Base-by-base conservation (phyloP, 2,888 invertebrate genomes). In the Saturnia japonica region DNA sequence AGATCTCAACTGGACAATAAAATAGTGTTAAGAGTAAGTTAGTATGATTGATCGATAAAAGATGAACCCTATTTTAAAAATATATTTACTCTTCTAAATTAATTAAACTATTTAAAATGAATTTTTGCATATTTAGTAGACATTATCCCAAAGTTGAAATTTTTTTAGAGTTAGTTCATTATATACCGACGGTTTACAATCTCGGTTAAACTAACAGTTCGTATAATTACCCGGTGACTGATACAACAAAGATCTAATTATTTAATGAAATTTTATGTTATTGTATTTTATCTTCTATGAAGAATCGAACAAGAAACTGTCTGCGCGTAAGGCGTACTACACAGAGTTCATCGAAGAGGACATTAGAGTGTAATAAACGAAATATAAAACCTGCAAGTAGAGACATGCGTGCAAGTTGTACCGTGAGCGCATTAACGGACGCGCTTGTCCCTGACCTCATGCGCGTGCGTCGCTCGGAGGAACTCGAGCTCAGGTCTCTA, bases 401-500 rank as follows among this genome's bases (percentile, higher is more conserved):
- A 45, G 68, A 45, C 34, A 47, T 68, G 51, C 54, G 34, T 51
- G 34, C 51, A 51, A 34, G 68, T 54, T 64, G 64, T 64, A 64
- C 1, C 19, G 64, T 12, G 64, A 64, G 40, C 64, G 64, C 64
- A 40, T 64, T 64, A 40, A 64, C 64, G 64, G 64, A 64, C 64
- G 64, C 80, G 72, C 75, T 28, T 60, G 68, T 68, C 72, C 70
- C 40, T 67, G 71, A 68, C 71, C 68, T 64, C 71, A 19, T 67
- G 57, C 75, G 75, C 74, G 75, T 74, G 71, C 67, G 73, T 72
- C 75, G 67, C 66, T 14, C 70, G 64, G 64, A 66, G 66, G 70
- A 68, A 54, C 54, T 54, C 68, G 68, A 51, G 47, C 62, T 34
- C 34, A 14, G 64, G 16, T 11, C 40, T 2, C 64, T 64, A 64